Percentiles rank a stretch among this genome's conserved stretches.
These are phyloP conservation scores for Falco rusticolus DNA, from an alignment of 2,797 vertebrate genomes.

Conservation along the genomic window DNA sequence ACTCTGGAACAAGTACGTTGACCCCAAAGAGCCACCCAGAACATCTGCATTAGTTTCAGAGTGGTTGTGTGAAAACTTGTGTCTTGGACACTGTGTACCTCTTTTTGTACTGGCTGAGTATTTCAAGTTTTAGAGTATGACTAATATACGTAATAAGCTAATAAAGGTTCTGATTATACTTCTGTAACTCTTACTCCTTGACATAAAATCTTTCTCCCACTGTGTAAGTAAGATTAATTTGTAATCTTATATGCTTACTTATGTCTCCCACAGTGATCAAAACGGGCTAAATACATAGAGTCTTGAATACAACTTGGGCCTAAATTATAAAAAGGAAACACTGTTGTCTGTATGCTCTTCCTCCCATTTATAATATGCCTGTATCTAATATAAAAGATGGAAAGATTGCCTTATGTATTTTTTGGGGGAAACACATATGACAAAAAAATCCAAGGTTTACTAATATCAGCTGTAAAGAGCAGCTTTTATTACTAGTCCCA, in stretches of 20 bases:
- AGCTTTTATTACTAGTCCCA: not conserved
- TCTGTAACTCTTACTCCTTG: slow-evolving; percentile 28
- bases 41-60: not conserved
- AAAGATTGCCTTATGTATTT: not conserved
- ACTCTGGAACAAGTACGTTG: not conserved
- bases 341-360: not conserved
- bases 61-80: not conserved
- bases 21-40: not conserved
- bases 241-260: slow-evolving; percentile 36
- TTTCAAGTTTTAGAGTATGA: not conserved
- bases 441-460: not conserved
- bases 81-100: not conserved
- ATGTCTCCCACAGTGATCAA: not conserved
- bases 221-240: slow-evolving; percentile 50
- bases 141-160: slow-evolving; percentile 15
- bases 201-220: slow-evolving; percentile 38
- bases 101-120: not conserved
- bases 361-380: not conserved
- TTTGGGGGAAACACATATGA: not conserved
- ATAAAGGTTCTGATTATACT: slow-evolving; percentile 3
- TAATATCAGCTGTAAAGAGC: not conserved
- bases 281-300: not conserved
- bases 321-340: slow-evolving; percentile 3
- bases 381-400: not conserved
- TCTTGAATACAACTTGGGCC: not conserved